Evolutionary conservation across 2,113 vertebrate species (phyloP).

Genomic region (Rafetus swinhoei): DNA sequence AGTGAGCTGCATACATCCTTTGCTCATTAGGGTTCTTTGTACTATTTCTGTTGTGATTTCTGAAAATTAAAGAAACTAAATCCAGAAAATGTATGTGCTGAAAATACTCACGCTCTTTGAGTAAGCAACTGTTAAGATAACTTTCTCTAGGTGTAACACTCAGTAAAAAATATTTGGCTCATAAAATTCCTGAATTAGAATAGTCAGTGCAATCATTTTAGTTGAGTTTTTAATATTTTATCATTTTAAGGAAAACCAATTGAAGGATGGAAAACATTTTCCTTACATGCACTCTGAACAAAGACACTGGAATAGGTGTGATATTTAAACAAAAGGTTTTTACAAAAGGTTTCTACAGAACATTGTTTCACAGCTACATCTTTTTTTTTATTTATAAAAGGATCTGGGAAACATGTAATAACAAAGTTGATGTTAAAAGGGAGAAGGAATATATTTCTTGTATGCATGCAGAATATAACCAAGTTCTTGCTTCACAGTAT

Average conservation of each 20-base stretch:
- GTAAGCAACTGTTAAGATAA: constrained; percentile 46
- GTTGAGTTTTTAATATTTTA: constrained; percentile 31
- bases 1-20: not conserved
- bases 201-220: constrained; percentile 48
- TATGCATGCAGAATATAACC: not conserved
- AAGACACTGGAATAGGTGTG: not conserved
- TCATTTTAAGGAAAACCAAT: constrained; percentile 28
- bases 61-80: constrained; percentile 33
- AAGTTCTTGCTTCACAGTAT: not conserved
- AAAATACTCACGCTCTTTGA: constrained; percentile 8
- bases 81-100: not conserved
- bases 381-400: not conserved
- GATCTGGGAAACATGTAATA: not conserved
- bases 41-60: constrained; percentile 18
- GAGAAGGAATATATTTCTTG: not conserved
- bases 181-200: constrained; percentile 50
- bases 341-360: not conserved
- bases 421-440: not conserved
- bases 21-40: not conserved
- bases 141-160: constrained; percentile 29
- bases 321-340: not conserved
- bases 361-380: not conserved
- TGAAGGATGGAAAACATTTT: constrained; percentile 22
- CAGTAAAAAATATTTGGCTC: constrained; percentile 22
- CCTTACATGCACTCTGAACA: rapidly evolving